Evolutionary conservation across 2,888 invertebrate species (phyloP), one percentile per base, ranked within the genome.

Genomic region (Netelia fuscicornis): DNA sequence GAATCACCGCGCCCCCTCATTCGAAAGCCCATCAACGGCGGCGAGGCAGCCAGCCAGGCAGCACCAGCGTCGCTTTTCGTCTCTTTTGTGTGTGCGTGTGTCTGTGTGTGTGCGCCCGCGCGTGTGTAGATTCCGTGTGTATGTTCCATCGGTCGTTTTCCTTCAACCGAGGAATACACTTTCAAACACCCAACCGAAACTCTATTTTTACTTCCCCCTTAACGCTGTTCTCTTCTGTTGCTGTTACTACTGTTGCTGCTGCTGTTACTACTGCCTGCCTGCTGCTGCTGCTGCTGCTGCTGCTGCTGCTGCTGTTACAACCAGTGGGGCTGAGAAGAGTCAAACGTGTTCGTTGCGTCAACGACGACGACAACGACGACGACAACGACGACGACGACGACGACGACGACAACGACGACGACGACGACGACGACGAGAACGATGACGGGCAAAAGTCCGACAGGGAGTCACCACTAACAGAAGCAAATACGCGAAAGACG

Each of bases 21-120:
- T 70, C 84, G 80, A 84, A 81, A 84, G 84, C 68, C 67, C 72
- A 77, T 77, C 83, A 65, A 60, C 82, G 82, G 70, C 44, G 89
- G 30, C 89, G 81, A 68, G 89, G 92, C 94, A 86, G 93, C 93
- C 72, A 93, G 92, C 89, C 93, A 67, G 92, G 93, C 83, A 87
- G 87, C 87, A 90, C 86, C 88, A 82, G 81, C 85, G 87, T 2
- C 85, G 84, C 81, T 81, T 81, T 78, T 84, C 81, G 84, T 76
- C 72, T 84, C 82, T 81, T 82, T 77, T 48, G 13, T 37, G 48
- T 13, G 11, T 48, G 6, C 13, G 48, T 48, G 48, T 48, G 48
- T 48, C 11, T 48, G 48, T 48, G 11, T 48, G 48, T 48, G 13
- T 48, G 48, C 13, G 48, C 48, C 13, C 3, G 48, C 13, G 48